phyloP scores from a whole-genome alignment of 2,113 vertebrate genomes.

The Amblyornis subalaris region DNA sequence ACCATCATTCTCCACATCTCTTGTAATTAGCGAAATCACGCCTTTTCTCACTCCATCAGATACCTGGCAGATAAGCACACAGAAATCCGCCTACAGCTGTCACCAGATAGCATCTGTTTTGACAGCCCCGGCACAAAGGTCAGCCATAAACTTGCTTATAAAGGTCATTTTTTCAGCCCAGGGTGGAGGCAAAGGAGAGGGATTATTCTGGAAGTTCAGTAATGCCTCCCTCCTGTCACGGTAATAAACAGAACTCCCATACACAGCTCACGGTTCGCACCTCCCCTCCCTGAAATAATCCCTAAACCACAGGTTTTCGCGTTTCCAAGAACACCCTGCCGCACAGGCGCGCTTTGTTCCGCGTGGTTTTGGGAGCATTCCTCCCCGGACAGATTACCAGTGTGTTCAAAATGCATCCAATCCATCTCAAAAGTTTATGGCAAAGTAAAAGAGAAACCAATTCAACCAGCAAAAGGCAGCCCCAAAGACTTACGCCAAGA shows the following conservation, averaged over 20 bases:
- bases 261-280: not conserved
- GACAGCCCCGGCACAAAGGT: not conserved
- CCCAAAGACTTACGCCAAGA: not conserved
- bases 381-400: not conserved
- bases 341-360: not conserved
- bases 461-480: not conserved
- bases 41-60: not conserved
- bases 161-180: not conserved
- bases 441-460: not conserved
- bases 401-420: not conserved
- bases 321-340: not conserved
- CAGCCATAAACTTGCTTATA: not conserved
- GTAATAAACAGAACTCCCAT: not conserved
- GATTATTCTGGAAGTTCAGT: not conserved
- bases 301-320: not conserved
- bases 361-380: not conserved
- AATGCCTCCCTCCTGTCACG: not conserved
- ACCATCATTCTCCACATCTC: not conserved
- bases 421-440: not conserved
- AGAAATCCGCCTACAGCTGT: not conserved
- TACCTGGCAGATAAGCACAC: not conserved
- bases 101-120: not conserved
- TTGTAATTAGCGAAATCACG: not conserved
- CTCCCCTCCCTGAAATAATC: constrained; percentile 13
- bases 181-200: not conserved